Conservation (phyloP, 1,140 invertebrate species). For the Calycopis cecrops region DNA sequence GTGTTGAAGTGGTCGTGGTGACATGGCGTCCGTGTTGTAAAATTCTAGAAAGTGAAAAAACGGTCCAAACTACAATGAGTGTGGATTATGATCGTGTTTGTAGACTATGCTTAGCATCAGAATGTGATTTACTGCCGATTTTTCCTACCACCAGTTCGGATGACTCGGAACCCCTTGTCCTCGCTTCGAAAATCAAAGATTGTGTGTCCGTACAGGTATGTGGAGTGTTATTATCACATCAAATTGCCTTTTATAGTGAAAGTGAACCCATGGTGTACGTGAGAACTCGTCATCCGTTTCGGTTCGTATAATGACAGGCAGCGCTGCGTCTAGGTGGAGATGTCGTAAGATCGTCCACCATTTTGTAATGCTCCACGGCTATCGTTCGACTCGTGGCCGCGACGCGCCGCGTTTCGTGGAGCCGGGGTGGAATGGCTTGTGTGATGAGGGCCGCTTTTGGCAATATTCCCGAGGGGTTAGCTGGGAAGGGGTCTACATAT, state of each 20-base stretch:
- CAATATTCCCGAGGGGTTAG: slow-evolving; percentile 64
- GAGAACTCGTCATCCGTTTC: slow-evolving; percentile 72
- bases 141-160: slow-evolving; percentile 75
- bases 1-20: slow-evolving; percentile 72
- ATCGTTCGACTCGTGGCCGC: slow-evolving; percentile 67
- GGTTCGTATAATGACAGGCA: slow-evolving; percentile 66
- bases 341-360: slow-evolving; percentile 76
- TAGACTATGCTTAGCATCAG: slow-evolving; percentile 78
- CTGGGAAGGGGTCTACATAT: slow-evolving; percentile 55
- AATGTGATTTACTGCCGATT: slow-evolving; percentile 73
- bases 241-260: slow-evolving; percentile 63
- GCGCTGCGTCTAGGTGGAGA: slow-evolving; percentile 67
- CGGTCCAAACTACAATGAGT: slow-evolving; percentile 63
- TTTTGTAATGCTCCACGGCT: slow-evolving; percentile 73
- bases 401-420: slow-evolving; percentile 64
- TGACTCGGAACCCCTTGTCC: slow-evolving; percentile 70
- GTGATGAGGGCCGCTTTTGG: slow-evolving; percentile 62
- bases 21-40: slow-evolving; percentile 70
- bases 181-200: slow-evolving; percentile 77
- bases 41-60: slow-evolving; percentile 46
- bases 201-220: slow-evolving; percentile 79
- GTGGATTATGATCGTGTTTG: slow-evolving; percentile 75
- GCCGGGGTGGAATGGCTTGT: slow-evolving; percentile 56
- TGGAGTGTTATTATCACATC: slow-evolving; percentile 48
- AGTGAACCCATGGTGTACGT: slow-evolving; percentile 67